A percentile compares a stretch with the other conserved stretches of the same genome.
These are phyloP conservation scores for Salvelinus sp. DNA, from an alignment of 2,113 vertebrate species.

Conservation along the genomic window DNA sequence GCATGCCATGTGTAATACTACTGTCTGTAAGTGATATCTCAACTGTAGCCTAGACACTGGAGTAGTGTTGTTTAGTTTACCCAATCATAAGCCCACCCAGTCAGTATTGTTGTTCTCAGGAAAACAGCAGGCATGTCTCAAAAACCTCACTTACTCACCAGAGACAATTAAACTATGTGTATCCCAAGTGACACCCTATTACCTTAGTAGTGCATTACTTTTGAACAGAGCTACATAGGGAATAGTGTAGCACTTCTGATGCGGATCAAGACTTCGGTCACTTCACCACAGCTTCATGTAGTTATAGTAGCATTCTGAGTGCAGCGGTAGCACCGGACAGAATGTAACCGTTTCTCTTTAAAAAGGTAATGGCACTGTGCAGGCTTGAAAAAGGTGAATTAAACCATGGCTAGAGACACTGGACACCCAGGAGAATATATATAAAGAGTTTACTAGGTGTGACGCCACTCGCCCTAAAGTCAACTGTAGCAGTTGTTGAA, in stretches of 20 bases:
- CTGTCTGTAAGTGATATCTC: background rate
- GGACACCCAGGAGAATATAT: background rate
- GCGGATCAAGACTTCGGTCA: background rate
- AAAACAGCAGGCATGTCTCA: constrained; percentile 1
- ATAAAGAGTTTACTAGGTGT: background rate
- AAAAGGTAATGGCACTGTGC: background rate
- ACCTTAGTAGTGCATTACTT: too few species aligned
- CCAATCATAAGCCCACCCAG: constrained; percentile 5
- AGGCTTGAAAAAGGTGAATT: background rate
- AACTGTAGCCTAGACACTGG: background rate
- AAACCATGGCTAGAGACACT: background rate
- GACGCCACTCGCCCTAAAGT: background rate
- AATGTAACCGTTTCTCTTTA: background rate
- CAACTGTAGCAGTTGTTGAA: too few species aligned
- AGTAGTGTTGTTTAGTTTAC: background rate
- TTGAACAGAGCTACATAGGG: too few species aligned
- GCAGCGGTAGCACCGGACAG: background rate
- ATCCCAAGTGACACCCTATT: background rate
- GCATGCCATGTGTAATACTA: background rate
- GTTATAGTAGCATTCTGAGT: background rate
- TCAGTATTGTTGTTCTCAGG: background rate
- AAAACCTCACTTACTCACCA: background rate
- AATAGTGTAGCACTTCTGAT: too few species aligned
- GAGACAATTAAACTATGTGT: background rate
- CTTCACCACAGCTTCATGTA: background rate